phyloP scores from a whole-genome alignment of 1,140 invertebrate genomes.

The Octopus sinensis region DNA sequence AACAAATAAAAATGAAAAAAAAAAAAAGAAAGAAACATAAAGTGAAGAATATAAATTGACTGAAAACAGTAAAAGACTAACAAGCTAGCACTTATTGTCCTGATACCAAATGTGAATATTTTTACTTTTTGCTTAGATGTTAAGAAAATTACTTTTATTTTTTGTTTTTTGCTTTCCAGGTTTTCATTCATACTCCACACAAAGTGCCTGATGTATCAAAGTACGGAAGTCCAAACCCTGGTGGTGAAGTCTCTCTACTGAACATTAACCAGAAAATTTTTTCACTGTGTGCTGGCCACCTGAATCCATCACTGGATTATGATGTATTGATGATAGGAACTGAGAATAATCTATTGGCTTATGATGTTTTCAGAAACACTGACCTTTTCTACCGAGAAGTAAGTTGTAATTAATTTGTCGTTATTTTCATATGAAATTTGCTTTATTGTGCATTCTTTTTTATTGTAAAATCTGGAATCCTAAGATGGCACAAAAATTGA shows the following conservation, averaged over 20 bases:
- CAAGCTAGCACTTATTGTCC: not conserved
- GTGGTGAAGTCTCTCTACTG: constrained; percentile 71
- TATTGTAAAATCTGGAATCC: no score
- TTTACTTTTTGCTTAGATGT: not conserved
- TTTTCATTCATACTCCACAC: constrained; percentile 79
- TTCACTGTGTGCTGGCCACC: constrained; percentile 67
- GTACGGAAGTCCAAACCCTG: constrained; percentile 61
- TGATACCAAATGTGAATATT: not conserved
- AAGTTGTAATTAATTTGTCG: constrained; percentile 32
- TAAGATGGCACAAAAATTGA: no score
- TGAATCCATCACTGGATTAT: constrained; percentile 61
- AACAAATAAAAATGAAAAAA: no score
- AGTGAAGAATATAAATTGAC: no score
- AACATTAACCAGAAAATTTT: constrained; percentile 80
- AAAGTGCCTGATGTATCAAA: constrained; percentile 60
- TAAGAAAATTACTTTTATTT: not conserved
- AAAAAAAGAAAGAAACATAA: no score
- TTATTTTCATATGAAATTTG: no score
- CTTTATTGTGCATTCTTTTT: no score
- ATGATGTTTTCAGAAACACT: constrained; percentile 86
- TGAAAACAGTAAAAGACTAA: no score
- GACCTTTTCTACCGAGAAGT: constrained; percentile 91
- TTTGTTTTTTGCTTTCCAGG: constrained; percentile 59
- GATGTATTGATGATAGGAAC: constrained; percentile 83
- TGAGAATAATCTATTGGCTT: constrained; percentile 80